phyloP scores from a whole-genome alignment of 2,888 invertebrate genomes.

The Eurytoma adleriae region DNA sequence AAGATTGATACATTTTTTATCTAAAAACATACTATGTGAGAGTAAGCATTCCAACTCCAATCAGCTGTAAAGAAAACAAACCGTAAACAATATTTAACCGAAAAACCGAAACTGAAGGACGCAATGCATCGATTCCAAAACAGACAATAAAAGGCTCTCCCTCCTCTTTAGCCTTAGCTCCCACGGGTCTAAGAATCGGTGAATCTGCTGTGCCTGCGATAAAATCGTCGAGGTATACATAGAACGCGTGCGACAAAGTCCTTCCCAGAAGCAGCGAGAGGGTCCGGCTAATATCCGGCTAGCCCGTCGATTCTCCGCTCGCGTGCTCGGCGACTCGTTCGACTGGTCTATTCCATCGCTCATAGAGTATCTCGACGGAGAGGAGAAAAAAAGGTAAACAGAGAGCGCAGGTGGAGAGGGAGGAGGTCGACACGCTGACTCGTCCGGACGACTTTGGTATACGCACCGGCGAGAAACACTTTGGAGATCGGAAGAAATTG shows the following conservation, averaged over 20 bases:
- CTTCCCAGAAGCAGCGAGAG: background rate
- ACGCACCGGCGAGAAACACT: too few species aligned
- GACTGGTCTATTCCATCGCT: slow-evolving; percentile 42
- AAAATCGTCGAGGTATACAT: background rate
- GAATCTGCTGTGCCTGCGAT: background rate
- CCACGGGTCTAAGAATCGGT: too few species aligned
- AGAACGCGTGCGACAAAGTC: background rate
- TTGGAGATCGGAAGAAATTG: too few species aligned
- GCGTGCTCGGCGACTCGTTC: slow-evolving; percentile 13
- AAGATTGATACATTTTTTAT: too few species aligned
- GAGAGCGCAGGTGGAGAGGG: slow-evolving; percentile 30
- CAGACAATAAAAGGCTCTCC: too few species aligned
- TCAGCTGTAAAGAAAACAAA: too few species aligned
- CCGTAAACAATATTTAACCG: too few species aligned
- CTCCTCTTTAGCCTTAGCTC: too few species aligned
- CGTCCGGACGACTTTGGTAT: background rate
- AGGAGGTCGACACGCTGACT: background rate
- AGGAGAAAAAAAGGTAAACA: slow-evolving; percentile 36
- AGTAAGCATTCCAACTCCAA: too few species aligned
- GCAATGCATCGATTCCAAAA: too few species aligned
- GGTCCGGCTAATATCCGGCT: slow-evolving; percentile 12
- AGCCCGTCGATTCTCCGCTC: background rate
- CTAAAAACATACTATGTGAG: too few species aligned
- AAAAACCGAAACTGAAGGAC: too few species aligned
- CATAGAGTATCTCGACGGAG: background rate